Evolutionary conservation across 2,113 vertebrate genomes (phyloP), one percentile per base, ranked within the genome.

Genomic region (Oceanites oceanicus): DNA sequence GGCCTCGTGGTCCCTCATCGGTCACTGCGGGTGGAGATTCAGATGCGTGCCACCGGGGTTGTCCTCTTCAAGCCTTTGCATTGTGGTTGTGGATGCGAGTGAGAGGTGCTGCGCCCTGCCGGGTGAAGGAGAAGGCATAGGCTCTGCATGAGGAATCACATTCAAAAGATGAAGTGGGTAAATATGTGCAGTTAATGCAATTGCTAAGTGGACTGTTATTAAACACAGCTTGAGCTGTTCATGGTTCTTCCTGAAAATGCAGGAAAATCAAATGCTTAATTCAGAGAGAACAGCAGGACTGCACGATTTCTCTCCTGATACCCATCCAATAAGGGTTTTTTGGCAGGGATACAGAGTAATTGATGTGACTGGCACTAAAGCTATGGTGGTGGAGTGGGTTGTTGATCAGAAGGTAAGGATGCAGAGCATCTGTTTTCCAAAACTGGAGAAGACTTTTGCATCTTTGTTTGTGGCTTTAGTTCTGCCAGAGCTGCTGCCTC

Each of bases 301-400:
- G 15, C 0, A 0, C 1, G 1, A 4, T 77, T 81, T 36, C 65
- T 74, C 61, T 81, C 42, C 83, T 40, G 44, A 87, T 15, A 9
- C 32, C 52, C 90, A 36, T 84, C 23, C 47, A 55, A 13, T 49
- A 13, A 34, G 34, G 29, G 7, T 0, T 34, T 38, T 73, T 71
- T 40, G 83, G 74, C 92, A 97, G 96, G 96, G 97, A 62, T 89
- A 91, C 68, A 63, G 78, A 47, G 95, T 92, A 21, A 91, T 95
- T 45, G 96, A 91, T 14, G 40, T 89, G 65, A 77, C 76, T 72
- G 38, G 25, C 65, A 65, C 92, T 23, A 30, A 70, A 18, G 76
- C 77, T 34, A 50, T 89, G 74, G 92, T 45, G 1, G 94, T 93
- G 52, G 96, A 97, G 61, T 47, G 10, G 12, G 19, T 85, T 12